Percentiles rank a stretch among this genome's conserved stretches.
Conservation (phyloP, 2,797 vertebrate species). For the Hapalemur alaotrensis region DNA sequence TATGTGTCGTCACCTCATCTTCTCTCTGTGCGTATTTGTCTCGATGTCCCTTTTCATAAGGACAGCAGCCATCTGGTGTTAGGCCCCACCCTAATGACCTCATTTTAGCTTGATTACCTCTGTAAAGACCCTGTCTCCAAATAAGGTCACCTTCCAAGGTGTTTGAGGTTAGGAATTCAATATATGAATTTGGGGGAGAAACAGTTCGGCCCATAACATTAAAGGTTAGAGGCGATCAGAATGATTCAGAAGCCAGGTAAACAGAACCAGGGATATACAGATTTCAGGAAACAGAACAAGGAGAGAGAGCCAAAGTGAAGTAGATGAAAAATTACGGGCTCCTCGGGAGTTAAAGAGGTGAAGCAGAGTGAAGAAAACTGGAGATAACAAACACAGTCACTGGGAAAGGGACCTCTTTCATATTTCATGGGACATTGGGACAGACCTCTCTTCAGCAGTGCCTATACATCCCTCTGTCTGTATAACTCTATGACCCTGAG, state of each 20-base stretch:
- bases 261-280: background rate
- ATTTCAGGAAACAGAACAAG: background rate
- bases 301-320: background rate
- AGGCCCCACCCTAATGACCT: background rate
- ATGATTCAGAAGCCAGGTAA: background rate
- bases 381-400: background rate
- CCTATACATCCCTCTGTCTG: background rate
- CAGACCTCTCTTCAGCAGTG: background rate
- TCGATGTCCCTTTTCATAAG: background rate
- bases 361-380: background rate
- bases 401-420: background rate
- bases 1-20: background rate
- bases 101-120: background rate
- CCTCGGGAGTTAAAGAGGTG: background rate
- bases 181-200: background rate
- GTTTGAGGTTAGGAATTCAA: background rate
- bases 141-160: background rate
- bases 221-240: background rate
- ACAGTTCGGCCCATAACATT: background rate
- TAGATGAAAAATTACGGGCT: background rate
- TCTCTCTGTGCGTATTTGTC: background rate
- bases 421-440: background rate
- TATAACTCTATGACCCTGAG: background rate
- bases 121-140: background rate
- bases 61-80: background rate